These are phyloP conservation scores for Drosophila neocordata DNA, from an alignment of 1,140 invertebrate species.

Conservation along the genomic window DNA sequence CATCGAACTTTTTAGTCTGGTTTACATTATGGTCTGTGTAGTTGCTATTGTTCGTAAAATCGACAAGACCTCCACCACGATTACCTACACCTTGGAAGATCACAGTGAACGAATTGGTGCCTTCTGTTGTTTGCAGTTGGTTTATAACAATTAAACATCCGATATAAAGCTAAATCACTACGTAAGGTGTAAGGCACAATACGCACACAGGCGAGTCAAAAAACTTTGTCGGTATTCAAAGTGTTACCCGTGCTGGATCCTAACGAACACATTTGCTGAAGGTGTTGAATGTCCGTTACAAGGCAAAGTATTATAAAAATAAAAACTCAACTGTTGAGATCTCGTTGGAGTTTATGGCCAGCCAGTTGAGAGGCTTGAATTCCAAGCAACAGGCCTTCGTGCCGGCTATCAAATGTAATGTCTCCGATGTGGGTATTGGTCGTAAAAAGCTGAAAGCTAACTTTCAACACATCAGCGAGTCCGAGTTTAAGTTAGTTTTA, in stretches of 20 bases:
- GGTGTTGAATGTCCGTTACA: slow-evolving; percentile 84
- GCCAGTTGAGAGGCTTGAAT: slow-evolving; percentile 79
- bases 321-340: slow-evolving; percentile 67
- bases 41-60: slow-evolving; percentile 84
- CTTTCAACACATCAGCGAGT: slow-evolving; percentile 79
- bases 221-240: slow-evolving; percentile 86
- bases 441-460: slow-evolving; percentile 70
- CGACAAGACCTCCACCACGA: slow-evolving; percentile 85
- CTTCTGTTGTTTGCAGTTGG: slow-evolving; percentile 83
- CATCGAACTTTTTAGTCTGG: slow-evolving; percentile 83
- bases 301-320: slow-evolving; percentile 71
- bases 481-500: slow-evolving; percentile 82
- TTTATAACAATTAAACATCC: slow-evolving; percentile 73
- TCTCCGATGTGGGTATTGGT: slow-evolving; percentile 74
- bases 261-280: slow-evolving; percentile 87
- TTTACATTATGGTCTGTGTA: slow-evolving; percentile 82
- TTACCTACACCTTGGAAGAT: slow-evolving; percentile 85
- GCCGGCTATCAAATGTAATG: slow-evolving; percentile 82
- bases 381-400: slow-evolving; percentile 83
- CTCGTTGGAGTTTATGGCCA: slow-evolving; percentile 28
- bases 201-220: slow-evolving; percentile 84
- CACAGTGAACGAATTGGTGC: slow-evolving; percentile 84
- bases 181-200: slow-evolving; percentile 86
- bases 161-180: slow-evolving; percentile 86
- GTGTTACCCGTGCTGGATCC: slow-evolving; percentile 85